Evolutionary conservation across 2,113 vertebrate species (phyloP).

Genomic region (Limanda limanda): DNA sequence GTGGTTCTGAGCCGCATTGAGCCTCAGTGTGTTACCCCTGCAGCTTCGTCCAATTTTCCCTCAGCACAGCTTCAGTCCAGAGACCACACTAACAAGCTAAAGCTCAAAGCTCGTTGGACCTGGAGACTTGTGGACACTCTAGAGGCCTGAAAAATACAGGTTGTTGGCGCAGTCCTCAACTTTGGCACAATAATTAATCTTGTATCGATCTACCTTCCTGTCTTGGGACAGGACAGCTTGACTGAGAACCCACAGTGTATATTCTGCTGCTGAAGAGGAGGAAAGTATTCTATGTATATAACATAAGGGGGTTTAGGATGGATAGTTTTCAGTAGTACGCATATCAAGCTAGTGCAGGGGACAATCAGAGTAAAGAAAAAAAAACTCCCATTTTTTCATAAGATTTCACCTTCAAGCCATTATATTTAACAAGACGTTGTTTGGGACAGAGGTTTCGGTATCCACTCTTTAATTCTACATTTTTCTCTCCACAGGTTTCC

Average conservation of each 20-base stretch:
- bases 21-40: conserved; percentile 46
- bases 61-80: conserved; percentile 64
- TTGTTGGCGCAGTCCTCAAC: conserved; percentile 65
- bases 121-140: conserved; percentile 61
- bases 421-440: conserved; percentile 36
- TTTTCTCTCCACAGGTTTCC: conserved; percentile 12
- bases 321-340: neutral
- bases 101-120: conserved; percentile 56
- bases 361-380: conserved; percentile 20
- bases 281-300: conserved; percentile 10
- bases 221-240: conserved; percentile 54
- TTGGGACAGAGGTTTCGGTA: conserved; percentile 1
- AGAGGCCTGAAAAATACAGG: conserved; percentile 71
- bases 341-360: neutral
- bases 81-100: conserved; percentile 75
- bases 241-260: conserved; percentile 44
- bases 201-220: conserved; percentile 61
- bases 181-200: conserved; percentile 80
- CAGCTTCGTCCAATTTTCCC: conserved; percentile 69
- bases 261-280: conserved; percentile 37
- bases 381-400: neutral
- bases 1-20: conserved; percentile 43
- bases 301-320: conserved; percentile 15
- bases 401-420: conserved; percentile 3
- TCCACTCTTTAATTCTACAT: neutral